Evolutionary conservation across 2,113 vertebrate species (phyloP).

Genomic region (Apodemus sylvaticus): DNA sequence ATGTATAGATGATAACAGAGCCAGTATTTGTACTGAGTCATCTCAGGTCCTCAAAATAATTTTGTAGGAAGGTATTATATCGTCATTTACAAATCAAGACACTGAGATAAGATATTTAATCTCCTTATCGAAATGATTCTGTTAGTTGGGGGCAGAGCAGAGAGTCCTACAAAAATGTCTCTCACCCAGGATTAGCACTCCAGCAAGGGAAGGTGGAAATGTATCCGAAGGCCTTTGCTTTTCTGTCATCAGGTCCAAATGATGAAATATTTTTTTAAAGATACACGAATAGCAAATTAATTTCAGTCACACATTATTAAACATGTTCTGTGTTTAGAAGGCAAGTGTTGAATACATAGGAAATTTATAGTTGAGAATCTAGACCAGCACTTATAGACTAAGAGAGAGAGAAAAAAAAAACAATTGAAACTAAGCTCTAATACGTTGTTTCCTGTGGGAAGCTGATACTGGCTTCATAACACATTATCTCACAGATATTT

Average conservation of each 20-base stretch:
- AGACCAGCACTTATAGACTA: background rate
- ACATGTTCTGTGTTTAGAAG: background rate
- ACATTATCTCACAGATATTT: background rate
- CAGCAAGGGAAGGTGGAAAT: background rate
- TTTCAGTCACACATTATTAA: background rate
- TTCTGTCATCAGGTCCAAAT: background rate
- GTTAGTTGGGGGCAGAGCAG: background rate
- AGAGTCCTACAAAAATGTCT: background rate
- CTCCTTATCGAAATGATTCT: background rate
- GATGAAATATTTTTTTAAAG: background rate
- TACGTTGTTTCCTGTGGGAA: background rate
- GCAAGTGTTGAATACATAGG: background rate
- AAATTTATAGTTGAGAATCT: background rate
- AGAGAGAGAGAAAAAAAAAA: background rate
- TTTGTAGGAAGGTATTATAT: background rate
- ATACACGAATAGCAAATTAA: background rate
- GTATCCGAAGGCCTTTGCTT: background rate
- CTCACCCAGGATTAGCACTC: background rate
- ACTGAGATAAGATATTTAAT: background rate
- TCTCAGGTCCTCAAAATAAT: background rate
- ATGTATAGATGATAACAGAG: background rate
- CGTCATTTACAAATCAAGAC: background rate
- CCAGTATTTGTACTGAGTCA: background rate
- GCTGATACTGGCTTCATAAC: background rate
- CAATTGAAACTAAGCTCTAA: background rate